Evolutionary conservation across 1,140 invertebrate species (phyloP).

Genomic region (Pseudomyrmex dendroicus): DNA sequence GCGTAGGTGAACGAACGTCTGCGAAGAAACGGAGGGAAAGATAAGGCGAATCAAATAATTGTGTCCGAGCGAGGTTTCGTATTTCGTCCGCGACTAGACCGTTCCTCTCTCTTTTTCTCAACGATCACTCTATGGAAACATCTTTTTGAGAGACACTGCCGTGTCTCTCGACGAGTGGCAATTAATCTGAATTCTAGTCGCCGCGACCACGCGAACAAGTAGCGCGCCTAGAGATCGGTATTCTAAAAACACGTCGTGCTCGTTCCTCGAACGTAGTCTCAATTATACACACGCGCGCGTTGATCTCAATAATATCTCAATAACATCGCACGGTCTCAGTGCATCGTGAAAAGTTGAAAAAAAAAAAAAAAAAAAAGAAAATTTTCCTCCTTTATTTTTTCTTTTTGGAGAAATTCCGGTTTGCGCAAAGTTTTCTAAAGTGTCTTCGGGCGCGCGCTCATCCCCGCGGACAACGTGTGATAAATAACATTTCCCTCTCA

Average conservation of each 20-base stretch:
- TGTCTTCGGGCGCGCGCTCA: not conserved
- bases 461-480: not conserved
- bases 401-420: not conserved
- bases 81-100: constrained; percentile 8
- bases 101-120: not conserved
- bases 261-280: too few species aligned
- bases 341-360: too few species aligned
- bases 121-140: not conserved
- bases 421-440: too few species aligned
- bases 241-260: too few species aligned
- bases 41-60: constrained; percentile 69
- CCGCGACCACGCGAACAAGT: not conserved
- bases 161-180: not conserved
- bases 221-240: too few species aligned
- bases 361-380: not conserved
- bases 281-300: too few species aligned
- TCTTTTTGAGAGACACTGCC: constrained; percentile 18
- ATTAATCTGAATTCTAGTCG: constrained; percentile 52
- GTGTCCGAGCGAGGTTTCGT: constrained; percentile 34
- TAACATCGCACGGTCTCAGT: too few species aligned
- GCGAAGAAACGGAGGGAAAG: constrained; percentile 8
- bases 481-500: constrained; percentile 17
- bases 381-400: not conserved
- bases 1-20: constrained; percentile 71
- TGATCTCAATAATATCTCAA: too few species aligned